These are phyloP conservation scores for Spermophilus dauricus DNA, from an alignment of 2,113 vertebrate species.

Conservation along the genomic window DNA sequence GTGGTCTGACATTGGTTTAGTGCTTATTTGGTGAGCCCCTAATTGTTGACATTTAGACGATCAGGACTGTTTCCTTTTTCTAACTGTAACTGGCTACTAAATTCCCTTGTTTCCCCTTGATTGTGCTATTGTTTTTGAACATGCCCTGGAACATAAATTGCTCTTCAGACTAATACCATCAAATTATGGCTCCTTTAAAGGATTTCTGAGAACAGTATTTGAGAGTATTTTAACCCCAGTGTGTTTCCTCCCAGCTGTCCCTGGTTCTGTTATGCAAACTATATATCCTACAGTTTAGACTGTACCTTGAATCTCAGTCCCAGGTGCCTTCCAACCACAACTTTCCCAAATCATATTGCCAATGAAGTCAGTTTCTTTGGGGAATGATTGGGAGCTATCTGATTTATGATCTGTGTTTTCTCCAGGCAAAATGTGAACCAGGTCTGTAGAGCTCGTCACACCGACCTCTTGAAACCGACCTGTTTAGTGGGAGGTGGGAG, in stretches of 20 bases:
- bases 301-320: neutral
- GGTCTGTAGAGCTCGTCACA: neutral
- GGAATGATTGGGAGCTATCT: neutral
- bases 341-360: neutral
- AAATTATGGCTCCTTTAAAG: neutral
- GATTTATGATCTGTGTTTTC: neutral
- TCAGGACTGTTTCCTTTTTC: neutral
- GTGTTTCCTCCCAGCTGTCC: neutral
- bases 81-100: neutral
- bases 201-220: neutral
- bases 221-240: neutral
- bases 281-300: neutral
- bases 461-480: neutral
- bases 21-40: neutral
- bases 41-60: neutral
- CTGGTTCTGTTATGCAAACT: neutral
- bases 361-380: conserved; percentile 25
- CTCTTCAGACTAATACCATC: neutral
- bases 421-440: neutral
- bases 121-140: neutral
- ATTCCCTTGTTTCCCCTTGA: neutral
- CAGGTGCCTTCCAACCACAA: neutral
- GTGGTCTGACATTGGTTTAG: neutral
- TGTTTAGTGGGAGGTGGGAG: neutral
- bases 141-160: neutral